A percentile compares a stretch with the other conserved stretches of the same genome.
phyloP scores from a whole-genome alignment of 2,888 invertebrate species.

The Agrochola lychnidis region DNA sequence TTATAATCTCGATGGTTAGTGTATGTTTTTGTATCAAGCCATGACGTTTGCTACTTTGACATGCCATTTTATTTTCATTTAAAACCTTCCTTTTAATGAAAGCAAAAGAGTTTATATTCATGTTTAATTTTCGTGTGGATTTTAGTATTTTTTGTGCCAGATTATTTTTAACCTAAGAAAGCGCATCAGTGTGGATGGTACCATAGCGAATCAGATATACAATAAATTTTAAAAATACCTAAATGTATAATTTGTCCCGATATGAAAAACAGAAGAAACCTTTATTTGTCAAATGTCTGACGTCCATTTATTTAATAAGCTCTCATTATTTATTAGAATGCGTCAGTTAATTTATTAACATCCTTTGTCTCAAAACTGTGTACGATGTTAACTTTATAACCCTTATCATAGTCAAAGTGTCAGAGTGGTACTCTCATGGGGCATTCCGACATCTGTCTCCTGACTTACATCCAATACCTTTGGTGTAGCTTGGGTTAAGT shows the following conservation, averaged over 20 bases:
- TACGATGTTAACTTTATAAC: constrained; percentile 36
- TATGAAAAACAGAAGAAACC: neutral
- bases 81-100: neutral
- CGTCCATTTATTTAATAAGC: neutral
- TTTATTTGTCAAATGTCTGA: neutral
- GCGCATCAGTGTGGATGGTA: no score
- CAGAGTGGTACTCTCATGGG: constrained; percentile 31
- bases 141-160: neutral
- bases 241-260: neutral
- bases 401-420: constrained; percentile 55
- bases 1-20: constrained; percentile 35
- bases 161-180: neutral
- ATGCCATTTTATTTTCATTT: neutral
- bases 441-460: constrained; percentile 19
- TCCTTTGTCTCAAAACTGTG: constrained; percentile 29
- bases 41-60: constrained; percentile 12
- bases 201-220: neutral
- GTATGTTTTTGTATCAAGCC: neutral
- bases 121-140: neutral
- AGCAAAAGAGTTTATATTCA: neutral
- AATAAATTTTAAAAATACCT: no score
- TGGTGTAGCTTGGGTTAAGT: neutral
- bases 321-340: neutral
- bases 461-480: constrained; percentile 5
- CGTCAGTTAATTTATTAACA: constrained; percentile 23